These are phyloP conservation scores for Crotalus tigris DNA, from an alignment of 2,113 vertebrate genomes.

Conservation along the genomic window DNA sequence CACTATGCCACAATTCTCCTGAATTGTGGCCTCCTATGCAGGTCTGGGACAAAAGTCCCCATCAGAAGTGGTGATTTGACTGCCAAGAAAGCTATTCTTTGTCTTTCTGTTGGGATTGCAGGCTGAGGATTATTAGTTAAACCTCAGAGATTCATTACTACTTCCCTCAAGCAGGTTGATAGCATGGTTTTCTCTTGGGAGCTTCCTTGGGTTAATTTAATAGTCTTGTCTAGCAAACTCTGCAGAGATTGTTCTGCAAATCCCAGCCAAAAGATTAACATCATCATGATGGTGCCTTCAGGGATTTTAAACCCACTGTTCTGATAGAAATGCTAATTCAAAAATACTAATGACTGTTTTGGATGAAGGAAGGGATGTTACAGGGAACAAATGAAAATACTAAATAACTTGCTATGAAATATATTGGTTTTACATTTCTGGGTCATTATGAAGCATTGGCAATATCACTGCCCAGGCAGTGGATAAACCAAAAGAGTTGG, in stretches of 20 bases:
- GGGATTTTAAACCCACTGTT: constrained; percentile 35
- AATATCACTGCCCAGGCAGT: not conserved
- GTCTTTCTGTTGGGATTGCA: not conserved
- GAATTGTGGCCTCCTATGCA: not conserved
- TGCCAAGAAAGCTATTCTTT: constrained; percentile 10
- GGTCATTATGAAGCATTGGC: not conserved
- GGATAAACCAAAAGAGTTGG: not conserved
- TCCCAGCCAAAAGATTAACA: constrained; percentile 33
- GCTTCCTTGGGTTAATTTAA: constrained; percentile 57
- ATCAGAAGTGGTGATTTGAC: constrained; percentile 3
- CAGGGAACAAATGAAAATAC: constrained; percentile 12
- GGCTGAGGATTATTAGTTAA: constrained; percentile 37
- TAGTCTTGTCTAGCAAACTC: constrained; percentile 42
- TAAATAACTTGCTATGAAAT: not conserved
- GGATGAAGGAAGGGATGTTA: constrained; percentile 31
- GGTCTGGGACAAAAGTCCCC: not conserved
- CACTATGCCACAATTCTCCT: not conserved
- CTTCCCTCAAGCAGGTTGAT: constrained; percentile 45
- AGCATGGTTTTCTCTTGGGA: constrained; percentile 33
- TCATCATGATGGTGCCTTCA: constrained; percentile 28
- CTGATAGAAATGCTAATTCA: constrained; percentile 43
- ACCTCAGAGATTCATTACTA: constrained; percentile 27
- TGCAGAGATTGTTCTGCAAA: constrained; percentile 57
- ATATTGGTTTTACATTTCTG: not conserved
- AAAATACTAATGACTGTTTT: constrained; percentile 29